Evolutionary conservation across 2,797 vertebrate species (phyloP).

Genomic region (Sebastes minor): DNA sequence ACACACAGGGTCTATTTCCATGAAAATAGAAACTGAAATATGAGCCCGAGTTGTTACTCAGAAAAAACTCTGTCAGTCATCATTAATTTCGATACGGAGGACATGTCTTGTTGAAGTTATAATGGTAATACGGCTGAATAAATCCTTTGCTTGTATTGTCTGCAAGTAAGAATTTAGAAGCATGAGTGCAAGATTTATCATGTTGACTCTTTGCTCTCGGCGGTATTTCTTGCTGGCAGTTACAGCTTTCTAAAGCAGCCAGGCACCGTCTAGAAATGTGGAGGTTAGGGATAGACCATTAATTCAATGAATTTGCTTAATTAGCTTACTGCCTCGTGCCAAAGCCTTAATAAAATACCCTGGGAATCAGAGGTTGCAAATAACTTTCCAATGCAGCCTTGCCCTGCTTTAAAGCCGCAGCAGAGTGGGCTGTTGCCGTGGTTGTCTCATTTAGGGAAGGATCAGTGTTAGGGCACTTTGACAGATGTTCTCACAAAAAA

Average conservation of each 20-base stretch:
- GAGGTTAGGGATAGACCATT: constrained; percentile 47
- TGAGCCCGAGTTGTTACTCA: constrained; percentile 18
- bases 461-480: constrained; percentile 24
- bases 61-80: constrained; percentile 31
- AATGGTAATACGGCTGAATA: constrained; percentile 26
- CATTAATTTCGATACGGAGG: constrained; percentile 26
- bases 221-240: constrained; percentile 41
- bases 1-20: constrained; percentile 17
- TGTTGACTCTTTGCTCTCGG: constrained; percentile 44
- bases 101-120: constrained; percentile 12
- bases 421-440: neutral
- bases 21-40: constrained; percentile 28
- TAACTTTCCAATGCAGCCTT: constrained; percentile 31
- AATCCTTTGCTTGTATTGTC: constrained; percentile 34
- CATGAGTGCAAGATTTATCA: constrained; percentile 44
- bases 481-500: constrained; percentile 43
- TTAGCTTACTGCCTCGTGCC: constrained; percentile 53
- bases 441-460: constrained; percentile 22
- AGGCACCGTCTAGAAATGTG: constrained; percentile 37
- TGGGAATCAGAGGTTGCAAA: constrained; percentile 44
- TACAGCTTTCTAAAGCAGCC: constrained; percentile 44
- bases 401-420: constrained; percentile 29
- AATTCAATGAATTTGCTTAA: constrained; percentile 65
- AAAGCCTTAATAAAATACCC: constrained; percentile 47
- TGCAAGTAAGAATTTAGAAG: constrained; percentile 30